Percentiles rank a stretch among this genome's conserved stretches.
These are phyloP conservation scores for Anguilla megastoma DNA, from an alignment of 2,797 vertebrate genomes.

Conservation along the genomic window DNA sequence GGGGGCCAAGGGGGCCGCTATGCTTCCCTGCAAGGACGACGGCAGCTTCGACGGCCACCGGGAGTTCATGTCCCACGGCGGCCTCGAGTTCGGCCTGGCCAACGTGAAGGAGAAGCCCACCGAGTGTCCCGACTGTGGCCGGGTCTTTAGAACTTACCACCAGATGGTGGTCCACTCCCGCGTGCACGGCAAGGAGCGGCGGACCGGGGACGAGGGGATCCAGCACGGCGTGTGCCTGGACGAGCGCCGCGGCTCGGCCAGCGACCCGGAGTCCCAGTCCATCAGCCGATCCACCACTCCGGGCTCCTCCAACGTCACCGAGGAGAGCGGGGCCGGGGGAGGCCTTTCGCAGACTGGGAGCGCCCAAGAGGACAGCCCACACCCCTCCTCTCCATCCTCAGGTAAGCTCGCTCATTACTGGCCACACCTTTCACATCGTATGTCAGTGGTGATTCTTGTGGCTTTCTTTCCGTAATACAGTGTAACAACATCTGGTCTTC, in stretches of 20 bases:
- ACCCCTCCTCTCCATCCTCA: constrained; percentile 96
- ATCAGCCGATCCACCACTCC: constrained; percentile 97
- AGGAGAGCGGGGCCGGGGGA: constrained; percentile 92
- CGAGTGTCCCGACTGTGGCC: constrained; percentile 94
- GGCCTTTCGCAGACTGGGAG: constrained; percentile 95
- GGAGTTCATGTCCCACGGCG: constrained; percentile 85
- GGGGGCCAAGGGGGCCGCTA: constrained; percentile 80
- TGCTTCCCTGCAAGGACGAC: constrained; percentile 87
- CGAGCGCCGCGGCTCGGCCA: constrained; percentile 93
- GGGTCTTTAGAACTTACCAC: constrained; percentile 97
- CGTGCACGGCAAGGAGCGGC: constrained; percentile 90
- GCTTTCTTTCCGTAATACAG: background rate
- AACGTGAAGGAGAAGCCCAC: constrained; percentile 91
- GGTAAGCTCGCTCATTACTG: constrained; percentile 70
- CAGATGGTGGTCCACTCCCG: constrained; percentile 98
- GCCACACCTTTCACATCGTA: background rate
- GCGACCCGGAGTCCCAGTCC: constrained; percentile 98
- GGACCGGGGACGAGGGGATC: constrained; percentile 82
- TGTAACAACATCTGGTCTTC: background rate
- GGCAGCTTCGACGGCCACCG: constrained; percentile 84
- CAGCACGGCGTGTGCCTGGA: constrained; percentile 77
- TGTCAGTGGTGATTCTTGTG: background rate
- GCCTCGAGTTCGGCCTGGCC: constrained; percentile 85
- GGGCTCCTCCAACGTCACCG: constrained; percentile 95
- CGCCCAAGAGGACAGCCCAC: constrained; percentile 96